These are phyloP conservation scores for Centropus bengalensis DNA, from an alignment of 2,113 vertebrate genomes.

Conservation along the genomic window DNA sequence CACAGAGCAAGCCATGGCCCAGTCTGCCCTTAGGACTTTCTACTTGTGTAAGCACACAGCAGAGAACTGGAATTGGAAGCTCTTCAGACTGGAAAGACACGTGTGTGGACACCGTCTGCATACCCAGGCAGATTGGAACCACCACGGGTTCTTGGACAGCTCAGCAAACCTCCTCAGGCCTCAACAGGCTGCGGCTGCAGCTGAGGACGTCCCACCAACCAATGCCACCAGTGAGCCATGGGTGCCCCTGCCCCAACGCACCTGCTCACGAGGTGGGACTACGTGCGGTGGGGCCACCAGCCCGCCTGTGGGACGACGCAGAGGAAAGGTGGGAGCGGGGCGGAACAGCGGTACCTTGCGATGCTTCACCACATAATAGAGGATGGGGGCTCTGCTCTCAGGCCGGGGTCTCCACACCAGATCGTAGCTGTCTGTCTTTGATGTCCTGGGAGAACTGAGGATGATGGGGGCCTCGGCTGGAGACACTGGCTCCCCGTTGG, in stretches of 20 bases:
- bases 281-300: accelerated
- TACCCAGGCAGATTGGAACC: background rate
- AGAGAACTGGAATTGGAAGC: background rate
- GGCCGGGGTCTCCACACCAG: slow-evolving; percentile 93
- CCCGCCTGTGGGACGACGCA: accelerated
- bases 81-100: background rate
- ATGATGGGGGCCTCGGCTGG: slow-evolving; percentile 92
- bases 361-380: slow-evolving; percentile 93
- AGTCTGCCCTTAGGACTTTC: background rate
- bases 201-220: background rate
- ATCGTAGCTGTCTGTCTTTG: slow-evolving; percentile 92
- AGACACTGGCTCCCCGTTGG: slow-evolving; percentile 73
- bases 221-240: accelerated
- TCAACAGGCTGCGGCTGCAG: background rate
- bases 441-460: slow-evolving; percentile 92
- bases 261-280: background rate
- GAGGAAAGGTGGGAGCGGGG: background rate
- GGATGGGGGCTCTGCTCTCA: slow-evolving; percentile 81
- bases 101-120: background rate
- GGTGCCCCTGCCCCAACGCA: background rate
- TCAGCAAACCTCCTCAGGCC: background rate
- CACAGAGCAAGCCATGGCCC: background rate
- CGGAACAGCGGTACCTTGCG: slow-evolving; percentile 83
- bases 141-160: background rate
- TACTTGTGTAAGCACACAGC: background rate